Percentiles rank a stretch among this genome's conserved stretches.
Conservation (phyloP, 2,797 vertebrate species). For the Meriones psammophilus region DNA sequence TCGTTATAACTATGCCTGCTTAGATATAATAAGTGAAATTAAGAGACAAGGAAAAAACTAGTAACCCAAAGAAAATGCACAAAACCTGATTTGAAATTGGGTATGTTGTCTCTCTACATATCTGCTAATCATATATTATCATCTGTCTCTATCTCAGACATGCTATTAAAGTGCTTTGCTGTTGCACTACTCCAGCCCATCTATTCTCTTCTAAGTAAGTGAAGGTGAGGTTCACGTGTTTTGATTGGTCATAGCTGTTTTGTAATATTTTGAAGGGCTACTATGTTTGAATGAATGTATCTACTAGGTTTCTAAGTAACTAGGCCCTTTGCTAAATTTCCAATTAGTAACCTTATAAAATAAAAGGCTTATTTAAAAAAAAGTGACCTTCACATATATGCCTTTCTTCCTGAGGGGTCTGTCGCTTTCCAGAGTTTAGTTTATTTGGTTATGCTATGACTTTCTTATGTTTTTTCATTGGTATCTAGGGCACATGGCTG, state of each 20-base stretch:
- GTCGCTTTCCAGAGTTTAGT: not conserved
- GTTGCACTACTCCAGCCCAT: no score
- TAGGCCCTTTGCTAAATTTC: slow-evolving; percentile 56
- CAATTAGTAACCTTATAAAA: not conserved
- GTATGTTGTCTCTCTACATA: not conserved
- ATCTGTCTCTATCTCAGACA: not conserved
- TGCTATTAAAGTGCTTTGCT: not conserved
- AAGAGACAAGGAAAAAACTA: slow-evolving; percentile 52
- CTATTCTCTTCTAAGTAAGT: slow-evolving; percentile 32
- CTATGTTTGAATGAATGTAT: not conserved
- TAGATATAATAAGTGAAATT: slow-evolving; percentile 65
- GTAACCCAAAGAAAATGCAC: not conserved
- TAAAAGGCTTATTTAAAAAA: not conserved
- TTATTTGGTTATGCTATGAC: no score
- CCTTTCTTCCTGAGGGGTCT: not conserved
- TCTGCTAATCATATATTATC: not conserved
- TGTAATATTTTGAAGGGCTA: not conserved
- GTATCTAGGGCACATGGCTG: not conserved
- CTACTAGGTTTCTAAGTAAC: slow-evolving; percentile 1
- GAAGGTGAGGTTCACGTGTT: slow-evolving; percentile 20
- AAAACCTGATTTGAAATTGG: not conserved
- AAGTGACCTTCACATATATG: not conserved
- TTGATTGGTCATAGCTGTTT: slow-evolving; percentile 13
- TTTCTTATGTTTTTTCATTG: not conserved
- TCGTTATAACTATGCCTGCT: slow-evolving; percentile 11